Percentiles rank a stretch among this genome's conserved stretches.
phyloP scores from a whole-genome alignment of 2,888 invertebrate genomes.

The Bombylius discolor region DNA sequence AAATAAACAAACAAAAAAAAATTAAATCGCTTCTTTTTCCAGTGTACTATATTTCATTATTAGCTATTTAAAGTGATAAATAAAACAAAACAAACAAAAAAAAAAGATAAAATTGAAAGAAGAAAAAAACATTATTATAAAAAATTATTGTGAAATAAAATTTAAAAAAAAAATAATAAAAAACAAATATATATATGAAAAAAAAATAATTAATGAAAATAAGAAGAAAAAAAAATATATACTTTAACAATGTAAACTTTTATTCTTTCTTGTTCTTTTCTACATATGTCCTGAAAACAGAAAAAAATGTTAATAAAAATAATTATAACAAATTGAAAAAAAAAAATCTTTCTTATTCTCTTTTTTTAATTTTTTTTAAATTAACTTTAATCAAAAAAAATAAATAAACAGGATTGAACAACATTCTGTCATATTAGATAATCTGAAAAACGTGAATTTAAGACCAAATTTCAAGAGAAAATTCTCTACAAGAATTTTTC shows the following conservation, averaged over 20 bases:
- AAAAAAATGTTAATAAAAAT: neutral
- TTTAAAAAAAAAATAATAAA: neutral
- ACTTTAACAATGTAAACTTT: neutral
- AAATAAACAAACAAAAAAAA: neutral
- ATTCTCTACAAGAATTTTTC: no score
- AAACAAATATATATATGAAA: neutral
- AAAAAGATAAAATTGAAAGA: neutral
- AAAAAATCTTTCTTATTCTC: no score
- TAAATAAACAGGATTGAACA: no score
- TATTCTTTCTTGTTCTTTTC: neutral
- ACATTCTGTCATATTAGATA: no score
- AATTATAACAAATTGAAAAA: neutral
- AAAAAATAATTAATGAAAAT: no score
- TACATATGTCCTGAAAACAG: neutral
- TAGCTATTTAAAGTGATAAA: no score
- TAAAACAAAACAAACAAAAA: no score
- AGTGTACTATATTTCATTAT: neutral
- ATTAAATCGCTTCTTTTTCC: neutral
- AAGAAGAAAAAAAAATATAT: neutral
- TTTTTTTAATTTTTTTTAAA: no score
- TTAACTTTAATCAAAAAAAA: no score
- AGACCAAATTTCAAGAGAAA: no score
- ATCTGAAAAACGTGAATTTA: no score
- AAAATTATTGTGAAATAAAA: neutral
- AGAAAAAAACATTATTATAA: neutral